Base-by-base conservation (phyloP, 2,888 invertebrate species). In the Lydus trimaculatus region DNA sequence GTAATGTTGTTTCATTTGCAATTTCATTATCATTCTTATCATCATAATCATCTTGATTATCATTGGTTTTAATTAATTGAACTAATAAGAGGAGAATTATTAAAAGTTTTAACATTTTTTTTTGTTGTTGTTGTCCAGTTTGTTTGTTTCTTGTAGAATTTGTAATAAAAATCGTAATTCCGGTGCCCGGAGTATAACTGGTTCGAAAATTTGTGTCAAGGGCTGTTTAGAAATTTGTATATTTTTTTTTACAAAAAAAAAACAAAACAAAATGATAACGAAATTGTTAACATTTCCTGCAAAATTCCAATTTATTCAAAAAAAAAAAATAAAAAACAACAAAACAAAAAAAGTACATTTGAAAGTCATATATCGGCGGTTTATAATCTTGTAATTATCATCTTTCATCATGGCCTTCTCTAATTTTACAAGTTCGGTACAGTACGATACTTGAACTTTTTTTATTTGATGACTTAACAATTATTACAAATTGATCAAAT, bases 201-300 rank as follows among this genome's bases (percentile, higher is more conserved):
- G 59, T 31, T n/a, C 23, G 58, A 17, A 13, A 59, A 59, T 17
- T 36, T 36, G 17, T 58, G 58, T 58, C 58, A 58, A 28, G 31
- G 31, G 59, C 43, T 31, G 31, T 59, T 28, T 28, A 33, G 17
- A 31, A 59, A 31, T 8, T 59, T 15, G 4, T 17, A 15, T 58
- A 9, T 15, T 8, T 15, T 59, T 31, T 23, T 59, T 58, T n/a
- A n/a, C n/a, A 28, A 28, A 28, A 28, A 28, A 28, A 28, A 28
- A 28, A 28, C 28, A 28, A 2, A 28, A 28, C 4, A 4, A 28
- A 4, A 28, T 11, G 33, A 33, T 33, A 33, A 33, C 33, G 33
- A 33, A 33, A 33, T 33, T 3, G 33, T 33, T 33, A 7, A 33
- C 4, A 43, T 43, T 43, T 13, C 8, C n/a, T 43, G n/a, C 7